Percentiles rank a stretch among this genome's conserved stretches.
These are phyloP conservation scores for Selenia dentaria DNA, from an alignment of 2,888 invertebrate genomes.

Conservation along the genomic window DNA sequence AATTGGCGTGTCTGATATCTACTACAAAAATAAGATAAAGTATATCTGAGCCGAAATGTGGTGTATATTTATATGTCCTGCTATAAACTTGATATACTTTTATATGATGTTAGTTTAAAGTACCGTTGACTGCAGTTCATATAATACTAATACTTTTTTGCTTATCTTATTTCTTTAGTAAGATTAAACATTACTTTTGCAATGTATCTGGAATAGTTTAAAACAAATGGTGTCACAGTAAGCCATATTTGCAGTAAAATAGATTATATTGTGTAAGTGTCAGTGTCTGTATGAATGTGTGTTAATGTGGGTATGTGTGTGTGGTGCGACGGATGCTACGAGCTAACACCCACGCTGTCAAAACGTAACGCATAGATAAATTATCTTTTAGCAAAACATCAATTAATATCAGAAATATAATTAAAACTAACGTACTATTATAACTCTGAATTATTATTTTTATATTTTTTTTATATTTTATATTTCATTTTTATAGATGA, in stretches of 20 bases:
- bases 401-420: constrained; percentile 83
- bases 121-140: no score
- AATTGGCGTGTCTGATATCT: constrained; percentile 38
- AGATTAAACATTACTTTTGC: constrained; percentile 34
- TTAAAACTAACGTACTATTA: constrained; percentile 82
- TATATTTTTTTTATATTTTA: constrained; percentile 46
- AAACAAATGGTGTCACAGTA: constrained; percentile 47
- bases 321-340: constrained; percentile 47
- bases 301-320: constrained; percentile 20
- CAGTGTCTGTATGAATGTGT: constrained; percentile 21
- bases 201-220: constrained; percentile 49
- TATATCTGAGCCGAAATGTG: background rate
- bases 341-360: constrained; percentile 53
- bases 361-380: constrained; percentile 77
- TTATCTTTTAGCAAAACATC: constrained; percentile 82
- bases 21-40: constrained; percentile 20
- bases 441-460: constrained; percentile 62
- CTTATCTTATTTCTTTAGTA: constrained; percentile 19
- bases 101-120: background rate
- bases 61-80: background rate
- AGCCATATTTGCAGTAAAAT: constrained; percentile 29
- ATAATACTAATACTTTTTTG: no score
- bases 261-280: constrained; percentile 3
- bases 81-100: no score
- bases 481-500: constrained; percentile 55